Evolutionary conservation across 2,797 vertebrate genomes (phyloP).

Genomic region (Catostomus latipinnis): DNA sequence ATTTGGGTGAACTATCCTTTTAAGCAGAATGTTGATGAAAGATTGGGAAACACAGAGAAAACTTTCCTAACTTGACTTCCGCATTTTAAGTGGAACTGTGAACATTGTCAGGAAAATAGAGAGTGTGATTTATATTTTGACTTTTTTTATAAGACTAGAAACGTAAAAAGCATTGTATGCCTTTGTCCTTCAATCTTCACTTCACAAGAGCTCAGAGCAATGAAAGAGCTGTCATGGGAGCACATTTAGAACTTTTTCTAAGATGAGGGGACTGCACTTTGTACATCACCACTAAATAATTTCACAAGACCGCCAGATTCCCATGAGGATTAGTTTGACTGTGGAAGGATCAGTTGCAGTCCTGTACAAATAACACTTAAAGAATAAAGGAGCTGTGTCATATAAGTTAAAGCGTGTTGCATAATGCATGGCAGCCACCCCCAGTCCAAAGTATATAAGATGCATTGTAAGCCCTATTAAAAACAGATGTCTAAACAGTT

Average conservation of each 20-base stretch:
- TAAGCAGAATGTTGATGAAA: not conserved
- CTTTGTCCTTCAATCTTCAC: not conserved
- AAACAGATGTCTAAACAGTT: not conserved
- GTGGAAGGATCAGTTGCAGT: constrained; percentile 68
- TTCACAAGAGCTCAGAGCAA: not conserved
- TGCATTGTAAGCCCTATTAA: not conserved
- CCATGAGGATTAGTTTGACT: constrained; percentile 67
- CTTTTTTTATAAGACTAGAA: not conserved
- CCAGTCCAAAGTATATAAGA: not conserved
- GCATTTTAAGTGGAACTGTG: not conserved
- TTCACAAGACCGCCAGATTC: constrained; percentile 62
- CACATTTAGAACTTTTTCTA: constrained; percentile 21
- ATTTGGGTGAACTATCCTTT: too few relatives aligned
- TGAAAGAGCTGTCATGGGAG: not conserved
- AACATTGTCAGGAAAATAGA: not conserved
- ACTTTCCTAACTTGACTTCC: not conserved
- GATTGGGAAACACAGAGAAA: not conserved
- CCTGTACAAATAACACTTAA: constrained; percentile 48
- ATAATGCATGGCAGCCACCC: not conserved
- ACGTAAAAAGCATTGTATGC: not conserved
- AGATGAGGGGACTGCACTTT: constrained; percentile 51
- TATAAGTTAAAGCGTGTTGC: constrained; percentile 12
- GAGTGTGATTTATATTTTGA: not conserved
- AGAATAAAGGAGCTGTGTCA: constrained; percentile 54
- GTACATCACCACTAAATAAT: constrained; percentile 35